Percentiles rank a stretch among this genome's conserved stretches.
These are phyloP conservation scores for Stegophylla sp. DNA, from an alignment of 2,888 invertebrate genomes.

Conservation along the genomic window DNA sequence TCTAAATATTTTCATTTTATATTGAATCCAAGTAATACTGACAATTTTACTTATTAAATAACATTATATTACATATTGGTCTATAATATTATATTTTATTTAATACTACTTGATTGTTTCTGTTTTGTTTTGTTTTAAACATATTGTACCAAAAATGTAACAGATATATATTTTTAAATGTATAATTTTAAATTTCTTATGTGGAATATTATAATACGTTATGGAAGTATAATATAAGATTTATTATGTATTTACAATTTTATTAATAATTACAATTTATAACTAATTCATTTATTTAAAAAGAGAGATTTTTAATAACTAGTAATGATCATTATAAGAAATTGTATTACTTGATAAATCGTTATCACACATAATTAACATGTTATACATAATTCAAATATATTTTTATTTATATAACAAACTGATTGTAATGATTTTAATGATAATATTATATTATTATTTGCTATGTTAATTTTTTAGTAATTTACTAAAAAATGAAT, in stretches of 20 bases:
- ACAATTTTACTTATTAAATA: conserved; percentile 6
- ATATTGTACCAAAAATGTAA: conserved; percentile 24
- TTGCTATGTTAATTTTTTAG: conserved; percentile 23
- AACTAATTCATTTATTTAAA: neutral
- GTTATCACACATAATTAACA: neutral
- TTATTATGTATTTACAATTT: neutral
- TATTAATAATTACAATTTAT: conserved; percentile 9
- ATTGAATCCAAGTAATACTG: conserved; percentile 50
- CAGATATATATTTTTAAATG: neutral
- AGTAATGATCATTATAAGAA: neutral
- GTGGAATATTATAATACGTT: conserved; percentile 5
- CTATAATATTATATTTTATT: neutral
- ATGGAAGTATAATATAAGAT: conserved; percentile 5
- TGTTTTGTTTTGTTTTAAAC: conserved; percentile 32
- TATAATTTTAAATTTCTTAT: neutral
- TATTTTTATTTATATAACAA: conserved; percentile 21
- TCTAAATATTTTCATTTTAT: conserved; percentile 21
- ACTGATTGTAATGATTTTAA: conserved; percentile 31
- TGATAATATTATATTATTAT: conserved; percentile 31
- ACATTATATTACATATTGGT: neutral
- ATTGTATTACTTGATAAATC: conserved; percentile 18
- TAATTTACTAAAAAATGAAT: conserved; percentile 13
- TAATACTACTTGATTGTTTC: neutral
- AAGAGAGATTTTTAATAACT: neutral
- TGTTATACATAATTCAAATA: conserved; percentile 12